Evolutionary conservation across 2,888 invertebrate species (phyloP).

Genomic region (Netelia melanura): DNA sequence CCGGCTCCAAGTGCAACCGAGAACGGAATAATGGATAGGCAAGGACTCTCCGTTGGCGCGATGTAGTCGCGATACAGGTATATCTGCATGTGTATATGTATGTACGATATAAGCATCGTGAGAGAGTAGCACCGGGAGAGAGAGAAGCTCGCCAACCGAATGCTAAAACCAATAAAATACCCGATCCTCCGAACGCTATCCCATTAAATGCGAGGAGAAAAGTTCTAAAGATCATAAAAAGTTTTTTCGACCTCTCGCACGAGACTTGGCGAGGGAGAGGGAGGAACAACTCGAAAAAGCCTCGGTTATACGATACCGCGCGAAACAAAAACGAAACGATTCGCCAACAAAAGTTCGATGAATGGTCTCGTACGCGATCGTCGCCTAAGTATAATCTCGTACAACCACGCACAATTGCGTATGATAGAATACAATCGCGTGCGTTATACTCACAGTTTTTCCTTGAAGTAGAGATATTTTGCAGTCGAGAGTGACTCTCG

Average conservation of each 20-base stretch:
- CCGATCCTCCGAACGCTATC: conserved; percentile 53
- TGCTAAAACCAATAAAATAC: conserved; percentile 50
- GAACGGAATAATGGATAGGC: conserved; percentile 43
- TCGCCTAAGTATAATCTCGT: too few relatives aligned
- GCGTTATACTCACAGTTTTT: conserved; percentile 88
- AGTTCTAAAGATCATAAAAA: conserved; percentile 38
- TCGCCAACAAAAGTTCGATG: too few relatives aligned
- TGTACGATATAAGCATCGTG: conserved; percentile 10
- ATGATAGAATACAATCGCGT: background rate
- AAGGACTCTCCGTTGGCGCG: conserved; percentile 29
- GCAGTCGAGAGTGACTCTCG: conserved; percentile 90
- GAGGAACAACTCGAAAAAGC: background rate
- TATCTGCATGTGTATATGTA: background rate
- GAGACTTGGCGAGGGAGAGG: background rate
- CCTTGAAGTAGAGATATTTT: conserved; percentile 91
- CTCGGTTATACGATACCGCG: background rate
- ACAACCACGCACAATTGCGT: too few relatives aligned
- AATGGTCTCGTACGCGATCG: too few relatives aligned
- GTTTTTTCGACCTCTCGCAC: conserved; percentile 9
- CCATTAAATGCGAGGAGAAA: conserved; percentile 49
- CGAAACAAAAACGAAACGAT: background rate
- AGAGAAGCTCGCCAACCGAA: background rate
- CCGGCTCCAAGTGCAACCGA: conserved; percentile 24
- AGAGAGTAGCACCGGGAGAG: conserved; percentile 3
- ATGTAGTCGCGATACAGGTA: too few relatives aligned